Evolutionary conservation across 1,140 invertebrate genomes (phyloP).

Genomic region (Euglossa dilemma): DNA sequence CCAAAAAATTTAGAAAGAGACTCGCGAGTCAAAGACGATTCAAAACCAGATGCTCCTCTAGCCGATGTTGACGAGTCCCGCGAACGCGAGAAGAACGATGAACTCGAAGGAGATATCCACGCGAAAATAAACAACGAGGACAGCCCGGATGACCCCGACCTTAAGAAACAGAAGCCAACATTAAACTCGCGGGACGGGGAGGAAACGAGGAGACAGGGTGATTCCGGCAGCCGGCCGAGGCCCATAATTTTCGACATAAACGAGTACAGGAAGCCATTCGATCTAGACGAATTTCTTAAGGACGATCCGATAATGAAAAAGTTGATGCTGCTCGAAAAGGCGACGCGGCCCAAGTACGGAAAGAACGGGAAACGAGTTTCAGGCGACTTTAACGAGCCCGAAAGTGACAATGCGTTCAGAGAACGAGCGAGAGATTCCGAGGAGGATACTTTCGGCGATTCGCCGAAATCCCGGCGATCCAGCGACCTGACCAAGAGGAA

Average conservation of each 20-base stretch:
- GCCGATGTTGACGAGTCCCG: rapidly evolving
- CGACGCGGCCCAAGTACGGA: slow-evolving; percentile 30
- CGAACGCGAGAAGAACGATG: no score
- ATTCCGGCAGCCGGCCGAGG: slow-evolving; percentile 40
- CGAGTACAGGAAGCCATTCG: slow-evolving; percentile 69
- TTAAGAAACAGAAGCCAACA: background rate
- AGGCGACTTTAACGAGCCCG: slow-evolving; percentile 30
- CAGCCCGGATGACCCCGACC: background rate
- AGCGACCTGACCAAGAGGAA: background rate
- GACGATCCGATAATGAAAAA: slow-evolving; percentile 53
- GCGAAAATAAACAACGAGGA: background rate
- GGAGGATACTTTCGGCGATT: background rate
- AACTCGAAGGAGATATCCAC: background rate
- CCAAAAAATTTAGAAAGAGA: no score
- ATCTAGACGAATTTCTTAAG: slow-evolving; percentile 69
- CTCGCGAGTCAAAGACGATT: background rate
- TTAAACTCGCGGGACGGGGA: slow-evolving; percentile 32
- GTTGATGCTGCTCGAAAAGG: slow-evolving; percentile 33
- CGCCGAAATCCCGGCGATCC: background rate
- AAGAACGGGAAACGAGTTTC: slow-evolving; percentile 34
- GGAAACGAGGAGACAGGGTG: slow-evolving; percentile 50
- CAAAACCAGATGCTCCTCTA: no score
- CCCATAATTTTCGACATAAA: slow-evolving; percentile 67
- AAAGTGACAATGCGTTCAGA: slow-evolving; percentile 35
- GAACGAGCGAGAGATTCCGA: background rate